These are phyloP conservation scores for Spicauda simplicius DNA, from an alignment of 2,888 invertebrate genomes.

Conservation along the genomic window DNA sequence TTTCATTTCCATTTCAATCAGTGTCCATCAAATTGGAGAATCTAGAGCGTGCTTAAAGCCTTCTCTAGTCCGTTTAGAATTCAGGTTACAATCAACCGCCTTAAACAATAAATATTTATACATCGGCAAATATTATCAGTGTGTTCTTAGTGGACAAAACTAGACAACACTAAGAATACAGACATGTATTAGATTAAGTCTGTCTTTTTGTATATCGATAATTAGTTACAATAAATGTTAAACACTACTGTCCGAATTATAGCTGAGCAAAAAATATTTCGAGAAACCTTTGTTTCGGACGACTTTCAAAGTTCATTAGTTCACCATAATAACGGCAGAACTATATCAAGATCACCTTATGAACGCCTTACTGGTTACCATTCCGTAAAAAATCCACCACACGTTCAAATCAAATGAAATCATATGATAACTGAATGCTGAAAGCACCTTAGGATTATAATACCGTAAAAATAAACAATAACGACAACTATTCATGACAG, in stretches of 20 bases:
- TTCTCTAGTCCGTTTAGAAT: background rate
- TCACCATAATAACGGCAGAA: background rate
- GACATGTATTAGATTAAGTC: too few species aligned
- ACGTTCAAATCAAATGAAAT: conserved; percentile 21
- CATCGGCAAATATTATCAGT: too few species aligned
- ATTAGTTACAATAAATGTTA: background rate
- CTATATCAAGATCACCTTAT: background rate
- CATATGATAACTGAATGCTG: conserved; percentile 44
- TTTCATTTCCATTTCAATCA: background rate
- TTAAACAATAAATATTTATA: background rate
- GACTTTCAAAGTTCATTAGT: background rate
- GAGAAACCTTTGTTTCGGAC: background rate
- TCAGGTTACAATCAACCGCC: background rate
- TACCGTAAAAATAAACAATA: conserved; percentile 24
- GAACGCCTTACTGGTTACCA: background rate
- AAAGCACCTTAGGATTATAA: conserved; percentile 31
- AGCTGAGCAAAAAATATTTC: background rate
- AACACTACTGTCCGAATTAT: background rate
- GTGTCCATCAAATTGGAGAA: background rate
- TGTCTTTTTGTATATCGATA: background rate
- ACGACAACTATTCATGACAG: conserved; percentile 22
- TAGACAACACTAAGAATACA: background rate
- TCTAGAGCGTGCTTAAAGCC: too few species aligned
- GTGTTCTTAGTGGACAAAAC: background rate
- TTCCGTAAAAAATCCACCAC: background rate